A percentile compares a stretch with the other conserved stretches of the same genome.
Evolutionary conservation across 2,888 invertebrate species (phyloP).

Genomic region (Macrosoma leucophasiata): DNA sequence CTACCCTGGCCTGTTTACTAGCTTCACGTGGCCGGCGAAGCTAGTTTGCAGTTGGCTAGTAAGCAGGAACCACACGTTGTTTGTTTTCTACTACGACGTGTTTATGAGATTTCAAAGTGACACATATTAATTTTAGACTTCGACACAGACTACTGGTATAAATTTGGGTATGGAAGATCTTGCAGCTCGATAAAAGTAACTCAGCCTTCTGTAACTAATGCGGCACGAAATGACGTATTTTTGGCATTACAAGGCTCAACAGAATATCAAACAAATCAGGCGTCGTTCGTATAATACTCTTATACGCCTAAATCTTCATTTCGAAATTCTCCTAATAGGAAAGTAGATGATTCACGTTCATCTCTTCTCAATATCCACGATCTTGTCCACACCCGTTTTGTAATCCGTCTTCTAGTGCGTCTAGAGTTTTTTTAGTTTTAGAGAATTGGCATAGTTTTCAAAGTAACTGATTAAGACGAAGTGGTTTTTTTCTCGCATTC

Average conservation of each 20-base stretch:
- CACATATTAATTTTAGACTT: too few species aligned
- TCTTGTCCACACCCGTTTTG: slow-evolving; percentile 2
- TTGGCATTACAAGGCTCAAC: neutral
- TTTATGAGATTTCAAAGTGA: too few species aligned
- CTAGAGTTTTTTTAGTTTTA: too few species aligned
- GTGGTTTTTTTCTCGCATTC: too few species aligned
- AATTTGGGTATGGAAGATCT: too few species aligned
- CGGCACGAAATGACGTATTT: too few species aligned
- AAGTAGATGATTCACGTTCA: slow-evolving; percentile 7
- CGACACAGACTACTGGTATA: too few species aligned
- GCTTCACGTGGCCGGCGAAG: slow-evolving; percentile 9
- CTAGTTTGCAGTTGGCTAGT: slow-evolving; percentile 8
- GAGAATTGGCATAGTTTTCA: too few species aligned
- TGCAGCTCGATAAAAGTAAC: too few species aligned
- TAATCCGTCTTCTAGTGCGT: too few species aligned
- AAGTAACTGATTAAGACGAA: too few species aligned
- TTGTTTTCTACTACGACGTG: neutral
- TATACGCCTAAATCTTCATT: slow-evolving; percentile 7
- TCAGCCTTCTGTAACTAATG: too few species aligned
- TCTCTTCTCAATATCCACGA: slow-evolving; percentile 8
- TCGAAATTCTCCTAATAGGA: slow-evolving; percentile 1
- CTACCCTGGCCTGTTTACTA: slow-evolving; percentile 8
- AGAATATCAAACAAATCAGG: neutral
- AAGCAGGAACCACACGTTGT: slow-evolving; percentile 1
- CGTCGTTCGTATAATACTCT: slow-evolving; percentile 10